Percentiles rank a stretch among this genome's conserved stretches.
Evolutionary conservation across 2,888 invertebrate species (phyloP).

Genomic region (Fragum whitleyi): DNA sequence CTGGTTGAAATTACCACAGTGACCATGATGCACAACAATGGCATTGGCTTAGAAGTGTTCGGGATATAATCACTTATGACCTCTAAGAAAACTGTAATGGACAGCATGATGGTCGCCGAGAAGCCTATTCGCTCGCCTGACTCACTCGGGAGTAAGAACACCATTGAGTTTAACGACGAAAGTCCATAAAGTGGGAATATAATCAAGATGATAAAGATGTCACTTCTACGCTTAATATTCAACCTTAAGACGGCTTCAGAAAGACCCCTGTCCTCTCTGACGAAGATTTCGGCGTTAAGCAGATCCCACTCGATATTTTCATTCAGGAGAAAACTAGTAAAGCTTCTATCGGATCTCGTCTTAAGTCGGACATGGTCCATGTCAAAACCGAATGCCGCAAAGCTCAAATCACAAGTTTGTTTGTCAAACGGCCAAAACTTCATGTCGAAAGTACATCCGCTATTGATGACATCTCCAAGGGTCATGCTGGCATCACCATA

Average conservation of each 20-base stretch:
- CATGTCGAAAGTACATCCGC: slow-evolving; percentile 39
- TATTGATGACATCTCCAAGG: slow-evolving; percentile 23
- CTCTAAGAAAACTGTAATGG: slow-evolving; percentile 23
- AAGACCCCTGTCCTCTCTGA: neutral
- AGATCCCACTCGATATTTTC: slow-evolving; percentile 18
- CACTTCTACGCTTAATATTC: neutral
- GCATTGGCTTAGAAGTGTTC: slow-evolving; percentile 12
- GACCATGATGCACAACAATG: slow-evolving; percentile 24
- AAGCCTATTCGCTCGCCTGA: slow-evolving; percentile 29
- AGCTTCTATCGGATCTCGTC: neutral
- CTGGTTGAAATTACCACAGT: neutral
- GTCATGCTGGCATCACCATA: slow-evolving; percentile 21
- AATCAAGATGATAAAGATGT: neutral
- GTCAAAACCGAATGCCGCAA: neutral
- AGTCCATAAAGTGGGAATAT: slow-evolving; percentile 15
- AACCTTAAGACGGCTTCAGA: slow-evolving; percentile 8
- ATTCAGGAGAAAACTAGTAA: neutral
- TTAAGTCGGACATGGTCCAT: neutral
- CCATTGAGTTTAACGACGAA: neutral
- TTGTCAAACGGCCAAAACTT: slow-evolving; percentile 24
- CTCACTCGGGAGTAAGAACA: slow-evolving; percentile 25
- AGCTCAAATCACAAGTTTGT: neutral
- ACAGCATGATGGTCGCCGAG: slow-evolving; percentile 26
- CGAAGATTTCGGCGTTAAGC: neutral
- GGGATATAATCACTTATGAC: slow-evolving; percentile 31